Evolutionary conservation across 2,113 vertebrate species (phyloP).

Genomic region (Alosa alosa): DNA sequence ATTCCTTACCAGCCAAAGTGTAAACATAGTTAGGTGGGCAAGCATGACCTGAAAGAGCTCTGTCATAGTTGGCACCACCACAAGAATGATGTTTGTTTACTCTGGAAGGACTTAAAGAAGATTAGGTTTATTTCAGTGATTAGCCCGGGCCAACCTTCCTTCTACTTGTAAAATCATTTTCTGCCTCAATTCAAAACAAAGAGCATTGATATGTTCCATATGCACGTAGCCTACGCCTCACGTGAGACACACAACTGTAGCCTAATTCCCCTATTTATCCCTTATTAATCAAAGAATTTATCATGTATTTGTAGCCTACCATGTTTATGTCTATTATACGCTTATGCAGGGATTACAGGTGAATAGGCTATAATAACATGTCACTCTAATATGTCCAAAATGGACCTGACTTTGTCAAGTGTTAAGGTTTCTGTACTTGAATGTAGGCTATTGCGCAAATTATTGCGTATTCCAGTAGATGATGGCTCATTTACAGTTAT

Average conservation of each 20-base stretch:
- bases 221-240: constrained; percentile 14
- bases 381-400: too few relatives aligned
- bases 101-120: constrained; percentile 32
- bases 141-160: constrained; percentile 23
- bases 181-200: constrained; percentile 37
- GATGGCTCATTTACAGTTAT: too few relatives aligned
- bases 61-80: background rate
- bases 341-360: too few relatives aligned
- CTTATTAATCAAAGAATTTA: background rate
- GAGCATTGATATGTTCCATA: constrained; percentile 40
- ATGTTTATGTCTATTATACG: too few relatives aligned
- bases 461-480: too few relatives aligned
- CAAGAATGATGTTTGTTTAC: constrained; percentile 31
- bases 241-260: background rate
- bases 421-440: too few relatives aligned
- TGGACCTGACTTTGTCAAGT: too few relatives aligned
- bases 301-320: background rate
- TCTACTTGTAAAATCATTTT: constrained; percentile 25
- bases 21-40: background rate
- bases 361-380: too few relatives aligned
- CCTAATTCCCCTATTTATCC: background rate
- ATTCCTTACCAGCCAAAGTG: constrained; percentile 11
- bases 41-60: background rate
- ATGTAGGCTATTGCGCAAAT: too few relatives aligned
- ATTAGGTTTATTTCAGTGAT: constrained; percentile 36